These are phyloP conservation scores for Lamprotornis superbus DNA, from an alignment of 2,113 vertebrate species.

Conservation along the genomic window DNA sequence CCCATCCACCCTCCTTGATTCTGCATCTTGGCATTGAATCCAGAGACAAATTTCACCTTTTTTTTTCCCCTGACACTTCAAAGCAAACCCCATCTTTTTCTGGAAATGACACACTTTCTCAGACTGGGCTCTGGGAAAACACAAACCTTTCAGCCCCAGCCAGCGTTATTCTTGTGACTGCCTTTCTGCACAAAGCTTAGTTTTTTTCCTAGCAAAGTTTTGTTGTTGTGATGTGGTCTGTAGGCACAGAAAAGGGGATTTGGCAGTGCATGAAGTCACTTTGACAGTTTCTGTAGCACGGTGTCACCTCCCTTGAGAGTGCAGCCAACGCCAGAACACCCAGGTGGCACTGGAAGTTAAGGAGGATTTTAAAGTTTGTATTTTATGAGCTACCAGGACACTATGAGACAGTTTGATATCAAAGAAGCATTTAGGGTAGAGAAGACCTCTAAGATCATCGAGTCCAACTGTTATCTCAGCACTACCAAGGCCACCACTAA, in stretches of 20 bases:
- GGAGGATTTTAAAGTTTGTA: not conserved
- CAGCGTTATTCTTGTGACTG: not conserved
- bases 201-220: not conserved
- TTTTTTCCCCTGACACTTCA: not conserved
- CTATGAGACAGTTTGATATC: not conserved
- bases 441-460: not conserved
- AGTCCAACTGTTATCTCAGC: not conserved
- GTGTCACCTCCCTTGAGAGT: rapidly evolving
- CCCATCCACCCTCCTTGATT: not conserved
- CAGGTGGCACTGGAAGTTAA: not conserved
- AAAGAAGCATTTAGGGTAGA: not conserved
- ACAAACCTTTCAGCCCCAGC: not conserved
- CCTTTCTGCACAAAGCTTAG: not conserved
- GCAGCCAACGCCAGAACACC: not conserved
- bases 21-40: not conserved
- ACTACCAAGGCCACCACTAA: not conserved
- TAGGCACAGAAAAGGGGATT: not conserved
- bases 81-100: not conserved
- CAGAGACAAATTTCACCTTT: not conserved
- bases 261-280: not conserved
- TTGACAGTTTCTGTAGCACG: not conserved
- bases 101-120: not conserved
- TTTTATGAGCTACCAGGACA: not conserved
- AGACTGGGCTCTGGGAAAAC: not conserved
- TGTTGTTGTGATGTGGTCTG: not conserved